These are phyloP conservation scores for Anthrax anthrax DNA, from an alignment of 2,888 invertebrate genomes.

Conservation along the genomic window DNA sequence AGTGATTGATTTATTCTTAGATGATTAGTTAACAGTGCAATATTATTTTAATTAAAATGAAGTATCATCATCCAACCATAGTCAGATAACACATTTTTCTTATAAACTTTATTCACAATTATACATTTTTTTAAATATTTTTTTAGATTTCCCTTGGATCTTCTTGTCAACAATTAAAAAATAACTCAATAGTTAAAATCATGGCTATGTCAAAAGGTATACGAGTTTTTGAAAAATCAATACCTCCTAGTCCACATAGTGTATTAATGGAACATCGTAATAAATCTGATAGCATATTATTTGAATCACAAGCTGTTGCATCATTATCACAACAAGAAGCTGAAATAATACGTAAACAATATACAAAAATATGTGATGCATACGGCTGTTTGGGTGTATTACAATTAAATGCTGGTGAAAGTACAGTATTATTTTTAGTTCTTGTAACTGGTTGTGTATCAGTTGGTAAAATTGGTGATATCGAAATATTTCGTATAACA, in stretches of 20 bases:
- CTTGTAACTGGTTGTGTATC: slow-evolving; percentile 93
- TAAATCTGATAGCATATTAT: slow-evolving; percentile 72
- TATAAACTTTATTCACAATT: no score
- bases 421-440: slow-evolving; percentile 73
- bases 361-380: slow-evolving; percentile 82
- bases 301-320: slow-evolving; percentile 87
- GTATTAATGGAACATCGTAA: slow-evolving; percentile 79
- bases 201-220: slow-evolving; percentile 95
- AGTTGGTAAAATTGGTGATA: slow-evolving; percentile 87
- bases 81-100: no score
- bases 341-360: slow-evolving; percentile 76
- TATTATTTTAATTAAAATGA: no score
- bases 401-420: slow-evolving; percentile 72
- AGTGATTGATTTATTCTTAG: no score
- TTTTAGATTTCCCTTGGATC: no score
- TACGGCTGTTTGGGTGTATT: slow-evolving; percentile 94
- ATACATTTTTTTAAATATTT: no score
- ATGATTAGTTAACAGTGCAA: no score
- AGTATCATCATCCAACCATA: no score
- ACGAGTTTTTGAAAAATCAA: slow-evolving; percentile 76
- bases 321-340: slow-evolving; percentile 54
- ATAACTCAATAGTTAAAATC: no score
- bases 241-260: slow-evolving; percentile 76
- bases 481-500: slow-evolving; percentile 89
- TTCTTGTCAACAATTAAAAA: no score